Evolutionary conservation across 1,140 invertebrate species (phyloP).

Genomic region (Cydia pomonella): DNA sequence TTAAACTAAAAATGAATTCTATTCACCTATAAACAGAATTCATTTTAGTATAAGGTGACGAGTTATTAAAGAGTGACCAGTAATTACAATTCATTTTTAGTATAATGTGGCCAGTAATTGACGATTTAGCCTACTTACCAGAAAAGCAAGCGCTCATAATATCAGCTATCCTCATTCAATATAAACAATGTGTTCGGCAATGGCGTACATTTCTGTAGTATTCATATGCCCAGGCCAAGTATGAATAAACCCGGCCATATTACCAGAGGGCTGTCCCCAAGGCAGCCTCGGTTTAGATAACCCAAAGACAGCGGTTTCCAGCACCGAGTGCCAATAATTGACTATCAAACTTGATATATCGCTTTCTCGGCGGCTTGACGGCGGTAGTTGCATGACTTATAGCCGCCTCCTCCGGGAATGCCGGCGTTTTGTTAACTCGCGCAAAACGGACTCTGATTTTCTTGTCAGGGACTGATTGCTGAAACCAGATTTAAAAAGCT

Average conservation of each 20-base stretch:
- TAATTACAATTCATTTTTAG: no score
- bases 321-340: conserved; percentile 74
- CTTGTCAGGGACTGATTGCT: conserved; percentile 25
- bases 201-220: conserved; percentile 32
- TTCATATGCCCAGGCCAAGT: conserved; percentile 33
- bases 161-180: background rate
- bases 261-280: conserved; percentile 49
- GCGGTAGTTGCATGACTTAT: conserved; percentile 69
- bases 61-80: no score
- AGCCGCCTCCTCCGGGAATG: conserved; percentile 50
- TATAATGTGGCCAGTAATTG: no score
- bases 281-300: conserved; percentile 58
- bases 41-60: no score
- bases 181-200: background rate
- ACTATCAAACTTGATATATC: conserved; percentile 77
- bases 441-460: conserved; percentile 37
- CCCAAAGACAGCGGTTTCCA: conserved; percentile 61
- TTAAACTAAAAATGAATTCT: no score
- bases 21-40: no score
- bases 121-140: background rate
- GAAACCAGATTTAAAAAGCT: conserved; percentile 18
- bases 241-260: conserved; percentile 53
- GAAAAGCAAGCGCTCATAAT: background rate
- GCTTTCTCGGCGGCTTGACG: conserved; percentile 61
- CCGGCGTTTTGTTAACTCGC: conserved; percentile 48